Conservation (phyloP, 2,888 invertebrate species). For the Pedicia rivosa region DNA sequence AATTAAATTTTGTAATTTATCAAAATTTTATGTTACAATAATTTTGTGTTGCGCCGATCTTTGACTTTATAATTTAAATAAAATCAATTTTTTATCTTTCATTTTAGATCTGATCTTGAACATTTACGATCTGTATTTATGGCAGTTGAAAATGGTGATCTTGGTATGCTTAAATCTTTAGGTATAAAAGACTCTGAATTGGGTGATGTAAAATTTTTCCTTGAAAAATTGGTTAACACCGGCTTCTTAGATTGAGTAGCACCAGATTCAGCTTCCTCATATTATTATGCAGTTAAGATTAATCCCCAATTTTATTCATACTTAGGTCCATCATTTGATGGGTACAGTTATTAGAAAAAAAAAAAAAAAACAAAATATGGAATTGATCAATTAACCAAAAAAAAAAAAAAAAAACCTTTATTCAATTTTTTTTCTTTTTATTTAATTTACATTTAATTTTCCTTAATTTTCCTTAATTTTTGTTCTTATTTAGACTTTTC, state of each 20-base stretch:
- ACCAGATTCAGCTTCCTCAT: conserved; percentile 56
- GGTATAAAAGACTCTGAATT: conserved; percentile 92
- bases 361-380: too few species aligned
- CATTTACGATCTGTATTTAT: conserved; percentile 88
- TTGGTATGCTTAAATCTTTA: conserved; percentile 83
- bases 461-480: too few species aligned
- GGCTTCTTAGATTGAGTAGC: conserved; percentile 86
- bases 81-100: neutral
- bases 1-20: too few species aligned
- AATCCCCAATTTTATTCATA: conserved; percentile 60
- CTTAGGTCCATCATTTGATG: conserved; percentile 38
- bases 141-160: conserved; percentile 89
- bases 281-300: conserved; percentile 53
- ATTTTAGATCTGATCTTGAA: conserved; percentile 72
- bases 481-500: too few species aligned
- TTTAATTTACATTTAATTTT: too few species aligned
- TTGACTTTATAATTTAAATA: too few species aligned
- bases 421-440: too few species aligned
- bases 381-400: too few species aligned
- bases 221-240: conserved; percentile 88
- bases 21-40: too few species aligned
- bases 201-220: conserved; percentile 89
- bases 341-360: conserved; percentile 33
- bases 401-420: too few species aligned
- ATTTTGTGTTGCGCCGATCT: too few species aligned